These are phyloP conservation scores for Phalacrocorax aristotelis DNA, from an alignment of 2,113 vertebrate genomes.

Conservation along the genomic window DNA sequence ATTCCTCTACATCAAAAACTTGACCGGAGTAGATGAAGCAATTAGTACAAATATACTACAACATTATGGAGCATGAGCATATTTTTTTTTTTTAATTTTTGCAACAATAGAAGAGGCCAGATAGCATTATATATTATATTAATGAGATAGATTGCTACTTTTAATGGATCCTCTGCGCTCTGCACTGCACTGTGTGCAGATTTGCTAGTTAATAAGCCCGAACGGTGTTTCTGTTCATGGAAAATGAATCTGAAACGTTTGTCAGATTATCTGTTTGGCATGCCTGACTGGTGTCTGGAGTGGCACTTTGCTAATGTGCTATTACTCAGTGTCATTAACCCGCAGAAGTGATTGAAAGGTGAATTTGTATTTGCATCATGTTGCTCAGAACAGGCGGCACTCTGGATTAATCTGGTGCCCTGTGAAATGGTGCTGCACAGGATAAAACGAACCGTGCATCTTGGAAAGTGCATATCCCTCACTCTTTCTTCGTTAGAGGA, in stretches of 20 bases:
- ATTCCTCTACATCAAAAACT: background rate
- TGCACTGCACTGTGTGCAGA: slow-evolving; percentile 70
- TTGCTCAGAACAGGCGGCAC: slow-evolving; percentile 41
- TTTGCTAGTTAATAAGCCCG: slow-evolving; percentile 80
- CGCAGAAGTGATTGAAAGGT: slow-evolving; percentile 79
- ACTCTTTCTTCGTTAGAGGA: background rate
- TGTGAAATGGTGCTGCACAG: slow-evolving; percentile 35
- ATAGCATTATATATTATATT: slow-evolving; percentile 76
- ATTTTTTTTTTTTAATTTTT: slow-evolving; percentile 39
- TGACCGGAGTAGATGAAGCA: slow-evolving; percentile 30
- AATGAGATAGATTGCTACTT: slow-evolving; percentile 77
- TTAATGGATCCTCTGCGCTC: slow-evolving; percentile 65
- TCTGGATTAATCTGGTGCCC: slow-evolving; percentile 33
- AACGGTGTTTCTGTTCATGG: slow-evolving; percentile 78
- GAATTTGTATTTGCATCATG: slow-evolving; percentile 71
- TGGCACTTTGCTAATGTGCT: slow-evolving; percentile 81
- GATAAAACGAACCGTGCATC: slow-evolving; percentile 8
- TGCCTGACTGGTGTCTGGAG: slow-evolving; percentile 79
- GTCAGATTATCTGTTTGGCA: slow-evolving; percentile 82
- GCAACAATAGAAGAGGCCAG: slow-evolving; percentile 65
- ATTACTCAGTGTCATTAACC: slow-evolving; percentile 85
- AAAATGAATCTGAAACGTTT: slow-evolving; percentile 79
- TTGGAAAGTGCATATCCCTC: background rate
- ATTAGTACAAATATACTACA: slow-evolving; percentile 57
- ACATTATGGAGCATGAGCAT: background rate